phyloP scores from a whole-genome alignment of 92 coral and sea anemone species.

The Zoanthus gigantus region DNA sequence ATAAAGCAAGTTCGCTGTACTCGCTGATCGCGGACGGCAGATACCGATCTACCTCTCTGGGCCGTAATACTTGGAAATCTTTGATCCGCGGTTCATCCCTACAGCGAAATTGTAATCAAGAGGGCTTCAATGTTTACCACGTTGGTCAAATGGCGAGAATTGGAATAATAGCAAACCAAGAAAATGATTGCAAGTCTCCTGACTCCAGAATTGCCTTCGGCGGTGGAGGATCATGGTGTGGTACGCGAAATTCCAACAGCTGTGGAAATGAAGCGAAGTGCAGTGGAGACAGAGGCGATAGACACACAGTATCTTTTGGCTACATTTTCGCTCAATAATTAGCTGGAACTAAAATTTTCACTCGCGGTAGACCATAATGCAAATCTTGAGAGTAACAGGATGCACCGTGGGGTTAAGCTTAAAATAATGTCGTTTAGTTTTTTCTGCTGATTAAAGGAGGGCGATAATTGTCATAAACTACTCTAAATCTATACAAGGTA shows the following conservation, averaged over 20 bases:
- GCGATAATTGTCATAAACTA: too few species aligned
- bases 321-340: conserved; percentile 18
- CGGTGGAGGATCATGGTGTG: background rate
- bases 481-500: too few species aligned
- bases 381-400: too few species aligned
- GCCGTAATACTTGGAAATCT: background rate
- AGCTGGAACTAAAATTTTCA: too few species aligned
- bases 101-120: conserved; percentile 14
- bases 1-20: background rate
- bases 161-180: conserved; percentile 25
- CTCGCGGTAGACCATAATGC: too few species aligned
- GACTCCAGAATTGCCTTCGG: conserved; percentile 14
- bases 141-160: background rate
- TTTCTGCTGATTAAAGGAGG: too few species aligned
- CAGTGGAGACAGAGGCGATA: background rate
- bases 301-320: conserved; percentile 21
- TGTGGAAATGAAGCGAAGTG: conserved; percentile 19
- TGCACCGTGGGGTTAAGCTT: too few species aligned
- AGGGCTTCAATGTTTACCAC: conserved; percentile 3
- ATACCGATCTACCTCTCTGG: background rate
- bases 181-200: background rate
- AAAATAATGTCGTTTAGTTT: too few species aligned
- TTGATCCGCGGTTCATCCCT: background rate
- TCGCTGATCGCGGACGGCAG: conserved; percentile 19
- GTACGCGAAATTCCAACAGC: background rate